These are phyloP conservation scores for Ladona fulva DNA, from an alignment of 1,140 invertebrate genomes.

Conservation along the genomic window DNA sequence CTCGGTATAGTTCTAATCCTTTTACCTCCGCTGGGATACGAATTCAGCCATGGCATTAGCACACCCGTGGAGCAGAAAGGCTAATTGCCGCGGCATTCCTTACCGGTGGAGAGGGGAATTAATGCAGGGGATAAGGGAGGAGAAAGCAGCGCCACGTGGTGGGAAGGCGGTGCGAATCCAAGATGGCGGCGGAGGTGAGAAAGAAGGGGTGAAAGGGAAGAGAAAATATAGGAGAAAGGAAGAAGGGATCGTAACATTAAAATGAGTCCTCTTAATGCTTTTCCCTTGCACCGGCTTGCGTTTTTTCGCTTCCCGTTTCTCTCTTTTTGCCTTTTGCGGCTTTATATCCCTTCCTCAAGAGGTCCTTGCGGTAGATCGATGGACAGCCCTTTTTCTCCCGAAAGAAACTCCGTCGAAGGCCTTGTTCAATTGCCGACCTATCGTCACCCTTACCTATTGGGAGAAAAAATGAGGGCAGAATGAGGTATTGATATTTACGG, in stretches of 20 bases:
- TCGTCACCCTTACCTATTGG: too few relatives aligned
- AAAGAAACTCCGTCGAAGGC: too few relatives aligned
- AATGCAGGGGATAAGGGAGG: background rate
- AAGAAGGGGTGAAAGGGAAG: background rate
- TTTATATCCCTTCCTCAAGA: background rate
- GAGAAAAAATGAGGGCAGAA: too few relatives aligned
- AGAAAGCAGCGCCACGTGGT: background rate
- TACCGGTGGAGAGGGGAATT: too few relatives aligned
- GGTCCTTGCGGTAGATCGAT: too few relatives aligned
- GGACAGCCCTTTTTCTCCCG: too few relatives aligned
- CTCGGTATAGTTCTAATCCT: too few relatives aligned
- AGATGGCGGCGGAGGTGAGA: background rate
- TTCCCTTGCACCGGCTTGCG: slow-evolving; percentile 23
- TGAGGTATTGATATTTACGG: too few relatives aligned
- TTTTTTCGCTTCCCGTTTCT: slow-evolving; percentile 22
- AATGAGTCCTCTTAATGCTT: slow-evolving; percentile 21
- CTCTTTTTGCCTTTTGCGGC: slow-evolving; percentile 16
- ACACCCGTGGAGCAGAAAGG: background rate
- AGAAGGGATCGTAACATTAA: slow-evolving; percentile 16
- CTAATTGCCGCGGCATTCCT: background rate
- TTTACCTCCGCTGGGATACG: too few relatives aligned
- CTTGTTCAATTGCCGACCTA: too few relatives aligned
- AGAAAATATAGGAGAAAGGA: too few relatives aligned
- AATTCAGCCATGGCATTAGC: too few relatives aligned
- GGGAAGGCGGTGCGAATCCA: background rate